A percentile compares a stretch with the other conserved stretches of the same genome.
phyloP scores from a whole-genome alignment of 1,140 invertebrate species.

The Amphibalanus amphitrite region DNA sequence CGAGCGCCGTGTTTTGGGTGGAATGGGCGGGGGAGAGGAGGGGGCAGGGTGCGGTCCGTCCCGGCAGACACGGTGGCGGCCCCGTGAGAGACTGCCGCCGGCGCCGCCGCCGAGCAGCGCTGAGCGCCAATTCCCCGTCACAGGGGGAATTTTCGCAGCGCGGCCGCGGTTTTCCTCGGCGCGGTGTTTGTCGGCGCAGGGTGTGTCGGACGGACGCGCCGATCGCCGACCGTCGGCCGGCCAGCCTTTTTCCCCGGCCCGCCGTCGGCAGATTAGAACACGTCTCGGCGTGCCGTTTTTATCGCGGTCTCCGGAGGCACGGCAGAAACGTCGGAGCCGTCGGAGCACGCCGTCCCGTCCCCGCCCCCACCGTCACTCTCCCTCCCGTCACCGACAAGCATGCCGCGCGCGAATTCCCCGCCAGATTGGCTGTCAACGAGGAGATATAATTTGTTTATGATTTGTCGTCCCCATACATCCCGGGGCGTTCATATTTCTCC shows the following conservation, averaged over 20 bases:
- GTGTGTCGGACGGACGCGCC: too few relatives aligned
- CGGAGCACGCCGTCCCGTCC: too few relatives aligned
- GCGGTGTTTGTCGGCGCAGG: not conserved
- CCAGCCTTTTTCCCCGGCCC: not conserved
- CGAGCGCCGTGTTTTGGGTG: not conserved
- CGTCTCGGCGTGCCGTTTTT: not conserved
- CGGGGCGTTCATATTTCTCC: not conserved
- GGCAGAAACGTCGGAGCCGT: not conserved
- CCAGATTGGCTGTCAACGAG: not conserved
- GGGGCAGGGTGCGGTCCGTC: not conserved
- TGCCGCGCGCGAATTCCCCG: not conserved
- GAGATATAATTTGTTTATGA: slow-evolving; percentile 1
- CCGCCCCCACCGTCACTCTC: too few relatives aligned
- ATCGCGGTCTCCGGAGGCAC: not conserved
- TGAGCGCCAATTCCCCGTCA: not conserved
- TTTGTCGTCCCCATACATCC: not conserved
- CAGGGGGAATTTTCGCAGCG: not conserved
- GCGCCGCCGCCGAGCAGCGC: too few relatives aligned
- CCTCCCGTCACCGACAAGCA: not conserved
- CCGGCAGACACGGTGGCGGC: not conserved
- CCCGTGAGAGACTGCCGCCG: not conserved
- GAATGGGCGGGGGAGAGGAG: too few relatives aligned
- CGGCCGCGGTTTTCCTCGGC: not conserved
- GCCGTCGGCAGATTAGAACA: not conserved
- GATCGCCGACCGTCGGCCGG: too few relatives aligned